Conservation (phyloP, 2,113 vertebrate species). For the Amia ocellicauda region DNA sequence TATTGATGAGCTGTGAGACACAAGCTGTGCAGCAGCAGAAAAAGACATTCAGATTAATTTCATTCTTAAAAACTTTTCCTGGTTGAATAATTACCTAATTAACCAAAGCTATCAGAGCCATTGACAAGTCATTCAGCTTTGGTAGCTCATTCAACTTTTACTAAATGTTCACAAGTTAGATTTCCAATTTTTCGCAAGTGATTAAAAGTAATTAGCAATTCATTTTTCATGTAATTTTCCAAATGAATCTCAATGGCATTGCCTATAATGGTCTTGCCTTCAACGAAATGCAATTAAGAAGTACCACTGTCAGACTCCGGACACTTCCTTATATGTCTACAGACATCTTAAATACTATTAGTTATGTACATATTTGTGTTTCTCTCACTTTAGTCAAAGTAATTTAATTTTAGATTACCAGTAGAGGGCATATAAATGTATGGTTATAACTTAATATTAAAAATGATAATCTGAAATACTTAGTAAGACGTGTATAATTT, state of each 20-base stretch:
- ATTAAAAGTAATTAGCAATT: constrained; percentile 43
- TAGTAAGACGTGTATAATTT: too few species aligned
- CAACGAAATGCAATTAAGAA: constrained; percentile 21
- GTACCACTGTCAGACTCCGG: background rate
- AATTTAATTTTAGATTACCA: too few species aligned
- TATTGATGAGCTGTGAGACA: constrained; percentile 7
- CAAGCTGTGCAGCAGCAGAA: constrained; percentile 46
- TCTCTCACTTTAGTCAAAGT: too few species aligned
- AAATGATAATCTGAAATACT: too few species aligned
- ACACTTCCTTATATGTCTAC: background rate
- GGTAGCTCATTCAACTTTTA: constrained; percentile 38
- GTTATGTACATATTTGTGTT: too few species aligned
- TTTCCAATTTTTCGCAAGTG: constrained; percentile 44
- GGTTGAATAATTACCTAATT: constrained; percentile 52
- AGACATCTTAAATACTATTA: too few species aligned
- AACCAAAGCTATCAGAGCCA: constrained; percentile 40
- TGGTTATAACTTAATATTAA: too few species aligned
- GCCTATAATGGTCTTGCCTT: constrained; percentile 9
- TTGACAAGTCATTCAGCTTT: constrained; percentile 32
- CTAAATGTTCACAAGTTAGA: constrained; percentile 43
- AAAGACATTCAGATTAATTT: background rate
- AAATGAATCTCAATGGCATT: constrained; percentile 8
- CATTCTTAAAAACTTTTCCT: constrained; percentile 45
- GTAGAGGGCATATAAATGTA: too few species aligned
- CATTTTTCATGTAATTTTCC: constrained; percentile 33